These are phyloP conservation scores for Garrulus glandarius DNA, from an alignment of 2,797 vertebrate genomes.

Conservation along the genomic window DNA sequence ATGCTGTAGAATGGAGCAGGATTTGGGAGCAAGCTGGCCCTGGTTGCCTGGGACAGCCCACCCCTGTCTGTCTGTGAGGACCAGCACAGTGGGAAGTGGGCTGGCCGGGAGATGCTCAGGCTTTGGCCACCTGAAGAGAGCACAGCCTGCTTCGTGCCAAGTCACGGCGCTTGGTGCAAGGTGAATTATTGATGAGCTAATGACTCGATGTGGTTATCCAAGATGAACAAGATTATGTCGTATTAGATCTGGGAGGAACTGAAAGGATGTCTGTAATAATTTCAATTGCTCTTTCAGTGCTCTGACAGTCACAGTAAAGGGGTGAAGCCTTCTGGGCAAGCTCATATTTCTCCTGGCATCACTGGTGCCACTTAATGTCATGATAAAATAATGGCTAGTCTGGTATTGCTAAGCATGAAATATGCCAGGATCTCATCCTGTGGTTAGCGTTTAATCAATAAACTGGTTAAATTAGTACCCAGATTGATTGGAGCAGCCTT, in stretches of 20 bases:
- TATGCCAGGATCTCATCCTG: background rate
- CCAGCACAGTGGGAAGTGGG: background rate
- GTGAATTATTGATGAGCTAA: background rate
- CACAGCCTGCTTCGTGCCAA: background rate
- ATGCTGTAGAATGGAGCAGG: background rate
- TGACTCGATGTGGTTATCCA: background rate
- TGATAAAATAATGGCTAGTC: background rate
- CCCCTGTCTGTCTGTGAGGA: background rate
- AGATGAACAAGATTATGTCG: background rate
- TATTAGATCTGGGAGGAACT: background rate
- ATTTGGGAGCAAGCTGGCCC: background rate
- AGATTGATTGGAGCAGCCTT: background rate
- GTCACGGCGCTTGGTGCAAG: rapidly evolving
- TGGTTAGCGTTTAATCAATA: background rate
- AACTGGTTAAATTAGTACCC: background rate
- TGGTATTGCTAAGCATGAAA: background rate
- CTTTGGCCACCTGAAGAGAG: background rate
- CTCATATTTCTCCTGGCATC: background rate
- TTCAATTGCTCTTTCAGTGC: background rate
- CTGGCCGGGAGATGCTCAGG: background rate
- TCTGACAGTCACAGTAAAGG: background rate
- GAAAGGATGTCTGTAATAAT: background rate
- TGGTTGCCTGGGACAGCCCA: background rate
- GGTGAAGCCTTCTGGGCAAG: background rate
- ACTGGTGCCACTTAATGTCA: background rate